A percentile compares a stretch with the other conserved stretches of the same genome.
Conservation (phyloP, 2,888 invertebrate species). For the Heptascelio sp. region DNA sequence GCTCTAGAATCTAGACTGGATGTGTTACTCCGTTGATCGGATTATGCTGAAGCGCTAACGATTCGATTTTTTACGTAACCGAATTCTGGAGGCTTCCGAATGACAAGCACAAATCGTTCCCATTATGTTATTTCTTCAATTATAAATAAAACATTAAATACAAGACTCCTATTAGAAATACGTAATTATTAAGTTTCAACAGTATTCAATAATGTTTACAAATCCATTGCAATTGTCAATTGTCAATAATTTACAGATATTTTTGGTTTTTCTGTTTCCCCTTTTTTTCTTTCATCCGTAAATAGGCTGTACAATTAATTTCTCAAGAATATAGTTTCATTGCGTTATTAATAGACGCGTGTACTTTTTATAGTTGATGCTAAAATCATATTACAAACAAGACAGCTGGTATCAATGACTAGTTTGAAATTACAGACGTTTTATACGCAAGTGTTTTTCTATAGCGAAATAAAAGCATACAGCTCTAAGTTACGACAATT, state of each 20-base stretch:
- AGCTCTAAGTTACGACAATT: slow-evolving; percentile 65
- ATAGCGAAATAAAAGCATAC: slow-evolving; percentile 54
- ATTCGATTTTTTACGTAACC: slow-evolving; percentile 72
- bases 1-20: slow-evolving; percentile 82
- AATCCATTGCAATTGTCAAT: too few relatives aligned
- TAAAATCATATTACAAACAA: slow-evolving; percentile 54
- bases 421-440: slow-evolving; percentile 70
- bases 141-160: slow-evolving; percentile 1
- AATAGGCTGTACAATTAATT: background rate
- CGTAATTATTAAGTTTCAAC: too few relatives aligned
- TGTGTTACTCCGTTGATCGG: slow-evolving; percentile 78
- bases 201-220: too few relatives aligned
- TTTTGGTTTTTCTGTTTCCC: background rate
- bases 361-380: slow-evolving; percentile 46
- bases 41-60: slow-evolving; percentile 71
- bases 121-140: slow-evolving; percentile 41
- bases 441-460: slow-evolving; percentile 57
- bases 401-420: slow-evolving; percentile 56
- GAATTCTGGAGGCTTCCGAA: slow-evolving; percentile 70
- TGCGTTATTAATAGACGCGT: slow-evolving; percentile 37
- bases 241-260: too few relatives aligned
- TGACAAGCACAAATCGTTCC: slow-evolving; percentile 55
- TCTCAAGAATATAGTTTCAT: slow-evolving; percentile 37
- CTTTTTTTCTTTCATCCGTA: background rate
- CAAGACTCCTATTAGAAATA: too few relatives aligned